These are phyloP conservation scores for Cephalopterus ornatus DNA, from an alignment of 2,113 vertebrate species.

Conservation along the genomic window DNA sequence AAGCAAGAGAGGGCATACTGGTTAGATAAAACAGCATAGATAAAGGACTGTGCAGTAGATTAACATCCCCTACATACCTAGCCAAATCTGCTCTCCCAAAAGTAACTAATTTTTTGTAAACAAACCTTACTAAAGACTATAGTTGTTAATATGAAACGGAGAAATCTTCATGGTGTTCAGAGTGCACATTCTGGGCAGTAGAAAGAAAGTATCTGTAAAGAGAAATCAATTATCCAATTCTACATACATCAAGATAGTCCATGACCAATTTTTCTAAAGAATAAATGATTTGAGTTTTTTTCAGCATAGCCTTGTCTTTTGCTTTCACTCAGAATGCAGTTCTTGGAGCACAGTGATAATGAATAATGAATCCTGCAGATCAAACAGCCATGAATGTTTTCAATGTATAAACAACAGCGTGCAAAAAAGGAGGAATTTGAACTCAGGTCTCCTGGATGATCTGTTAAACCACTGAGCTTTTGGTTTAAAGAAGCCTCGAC, in stretches of 20 bases:
- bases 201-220: background rate
- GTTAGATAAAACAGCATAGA: background rate
- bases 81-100: background rate
- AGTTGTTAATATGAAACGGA: background rate
- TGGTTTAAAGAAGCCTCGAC: background rate
- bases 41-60: background rate
- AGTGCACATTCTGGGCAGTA: background rate
- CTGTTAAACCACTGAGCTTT: background rate
- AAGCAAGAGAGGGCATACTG: background rate
- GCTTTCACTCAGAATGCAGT: background rate
- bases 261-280: background rate
- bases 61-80: background rate
- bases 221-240: background rate
- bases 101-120: background rate
- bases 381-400: background rate
- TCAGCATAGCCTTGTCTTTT: background rate
- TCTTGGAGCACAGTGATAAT: background rate
- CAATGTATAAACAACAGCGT: background rate
- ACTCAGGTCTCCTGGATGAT: background rate
- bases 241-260: background rate
- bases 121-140: background rate
- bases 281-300: fast-evolving
- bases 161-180: background rate
- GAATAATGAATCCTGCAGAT: background rate
- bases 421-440: background rate